Conservation (phyloP, 2,113 vertebrate species). For the Oncorhynchus nerka region DNA sequence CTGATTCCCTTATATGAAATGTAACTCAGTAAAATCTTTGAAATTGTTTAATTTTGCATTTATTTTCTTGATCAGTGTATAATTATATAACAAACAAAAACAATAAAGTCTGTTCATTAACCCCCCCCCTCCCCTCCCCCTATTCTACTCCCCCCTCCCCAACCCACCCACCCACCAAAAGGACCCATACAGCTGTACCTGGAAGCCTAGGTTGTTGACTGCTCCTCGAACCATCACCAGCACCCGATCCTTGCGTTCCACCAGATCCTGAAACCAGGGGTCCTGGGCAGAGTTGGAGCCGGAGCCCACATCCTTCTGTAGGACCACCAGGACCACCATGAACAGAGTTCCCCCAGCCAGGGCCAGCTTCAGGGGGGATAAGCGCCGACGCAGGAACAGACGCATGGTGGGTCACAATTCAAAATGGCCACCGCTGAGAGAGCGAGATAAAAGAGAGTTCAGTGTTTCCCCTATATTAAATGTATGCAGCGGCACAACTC, state of each 20-base stretch:
- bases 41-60: too few species aligned
- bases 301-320: constrained; percentile 79
- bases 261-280: constrained; percentile 86
- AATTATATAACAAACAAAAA: too few species aligned
- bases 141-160: too few species aligned
- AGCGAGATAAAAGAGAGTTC: constrained; percentile 9
- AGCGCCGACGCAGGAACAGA: constrained; percentile 74
- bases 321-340: constrained; percentile 84
- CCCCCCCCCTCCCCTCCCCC: too few species aligned
- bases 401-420: constrained; percentile 68
- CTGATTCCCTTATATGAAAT: too few species aligned
- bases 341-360: constrained; percentile 74
- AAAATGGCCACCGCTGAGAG: too few species aligned
- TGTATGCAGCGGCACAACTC: too few species aligned
- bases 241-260: constrained; percentile 78
- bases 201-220: constrained; percentile 86
- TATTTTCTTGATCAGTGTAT: too few species aligned
- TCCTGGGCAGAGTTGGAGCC: constrained; percentile 66
- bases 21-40: too few species aligned
- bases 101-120: too few species aligned
- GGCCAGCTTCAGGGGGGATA: constrained; percentile 83
- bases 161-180: too few species aligned
- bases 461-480: too few species aligned
- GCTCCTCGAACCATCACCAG: constrained; percentile 85
- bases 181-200: constrained; percentile 45